Conservation (phyloP, 2,888 invertebrate species). For the Margaritifera margaritifera region DNA sequence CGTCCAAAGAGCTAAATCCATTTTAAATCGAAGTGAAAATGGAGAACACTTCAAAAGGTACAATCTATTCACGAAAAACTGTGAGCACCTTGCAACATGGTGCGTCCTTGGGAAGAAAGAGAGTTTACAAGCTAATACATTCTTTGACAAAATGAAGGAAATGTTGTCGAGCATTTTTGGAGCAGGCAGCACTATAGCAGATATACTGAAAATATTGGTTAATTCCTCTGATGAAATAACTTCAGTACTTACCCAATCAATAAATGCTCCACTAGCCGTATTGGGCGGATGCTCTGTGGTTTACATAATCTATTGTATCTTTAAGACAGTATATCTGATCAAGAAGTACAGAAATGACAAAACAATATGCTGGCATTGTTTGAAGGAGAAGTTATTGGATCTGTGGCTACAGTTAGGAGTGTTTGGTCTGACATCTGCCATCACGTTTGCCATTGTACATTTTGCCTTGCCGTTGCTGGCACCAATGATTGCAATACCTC, state of each 20-base stretch:
- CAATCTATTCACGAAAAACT: constrained; percentile 6
- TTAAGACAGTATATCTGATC: constrained; percentile 5
- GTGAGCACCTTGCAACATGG: constrained; percentile 18
- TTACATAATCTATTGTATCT: constrained; percentile 11
- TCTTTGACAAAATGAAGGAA: not conserved
- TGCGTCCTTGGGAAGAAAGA: constrained; percentile 12
- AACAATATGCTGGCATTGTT: constrained; percentile 6
- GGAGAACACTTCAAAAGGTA: constrained; percentile 3
- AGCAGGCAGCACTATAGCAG: constrained; percentile 1
- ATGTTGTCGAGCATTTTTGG: not conserved
- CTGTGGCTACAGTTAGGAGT: constrained; percentile 13
- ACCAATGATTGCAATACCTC: constrained; percentile 6
- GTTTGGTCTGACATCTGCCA: constrained; percentile 12
- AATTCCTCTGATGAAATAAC: constrained; percentile 17
- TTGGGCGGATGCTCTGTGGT: constrained; percentile 1
- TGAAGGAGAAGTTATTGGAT: constrained; percentile 10
- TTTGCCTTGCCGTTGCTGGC: constrained; percentile 6
- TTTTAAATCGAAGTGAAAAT: constrained; percentile 3
- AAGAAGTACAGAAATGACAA: constrained; percentile 3
- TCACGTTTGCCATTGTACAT: constrained; percentile 8
- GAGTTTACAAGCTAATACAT: constrained; percentile 12
- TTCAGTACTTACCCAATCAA: not conserved
- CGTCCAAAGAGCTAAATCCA: constrained; percentile 13
- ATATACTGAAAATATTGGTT: not conserved
- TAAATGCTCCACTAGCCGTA: constrained; percentile 1